phyloP scores from a whole-genome alignment of 2,113 vertebrate species.

The Athene noctua region DNA sequence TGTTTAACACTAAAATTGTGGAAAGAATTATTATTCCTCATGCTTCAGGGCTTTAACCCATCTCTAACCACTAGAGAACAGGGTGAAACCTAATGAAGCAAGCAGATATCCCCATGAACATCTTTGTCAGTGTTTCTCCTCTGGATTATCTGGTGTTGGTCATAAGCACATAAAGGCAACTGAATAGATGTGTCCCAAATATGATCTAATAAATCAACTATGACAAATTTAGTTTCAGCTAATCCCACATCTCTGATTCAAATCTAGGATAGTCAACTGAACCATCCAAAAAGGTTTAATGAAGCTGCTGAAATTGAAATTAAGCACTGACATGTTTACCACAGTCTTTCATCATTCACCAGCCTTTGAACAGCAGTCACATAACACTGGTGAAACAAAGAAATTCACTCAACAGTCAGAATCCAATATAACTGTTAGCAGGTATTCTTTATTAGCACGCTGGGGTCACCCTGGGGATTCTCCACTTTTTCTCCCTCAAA shows the following conservation, averaged over 20 bases:
- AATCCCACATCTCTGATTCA: background rate
- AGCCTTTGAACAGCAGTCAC: background rate
- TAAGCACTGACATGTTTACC: background rate
- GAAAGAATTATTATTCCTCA: background rate
- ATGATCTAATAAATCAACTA: background rate
- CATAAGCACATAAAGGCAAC: background rate
- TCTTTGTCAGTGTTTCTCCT: background rate
- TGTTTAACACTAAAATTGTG: background rate
- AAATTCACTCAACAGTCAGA: too few relatives aligned
- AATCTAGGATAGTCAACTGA: background rate
- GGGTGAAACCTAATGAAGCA: background rate
- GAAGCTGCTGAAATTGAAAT: background rate
- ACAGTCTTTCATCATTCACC: background rate
- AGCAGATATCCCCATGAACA: background rate
- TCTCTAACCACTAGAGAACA: background rate
- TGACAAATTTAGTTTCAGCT: background rate
- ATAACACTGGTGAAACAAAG: background rate
- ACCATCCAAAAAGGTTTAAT: background rate
- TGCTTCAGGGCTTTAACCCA: background rate
- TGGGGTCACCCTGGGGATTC: too few relatives aligned
- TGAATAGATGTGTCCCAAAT: background rate
- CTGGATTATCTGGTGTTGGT: fast-evolving
- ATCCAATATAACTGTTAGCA: too few relatives aligned
- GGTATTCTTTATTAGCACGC: too few relatives aligned
- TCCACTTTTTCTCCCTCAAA: background rate